Conservation (phyloP, 2,113 vertebrate genomes). For the Phaethornis superciliosus region DNA sequence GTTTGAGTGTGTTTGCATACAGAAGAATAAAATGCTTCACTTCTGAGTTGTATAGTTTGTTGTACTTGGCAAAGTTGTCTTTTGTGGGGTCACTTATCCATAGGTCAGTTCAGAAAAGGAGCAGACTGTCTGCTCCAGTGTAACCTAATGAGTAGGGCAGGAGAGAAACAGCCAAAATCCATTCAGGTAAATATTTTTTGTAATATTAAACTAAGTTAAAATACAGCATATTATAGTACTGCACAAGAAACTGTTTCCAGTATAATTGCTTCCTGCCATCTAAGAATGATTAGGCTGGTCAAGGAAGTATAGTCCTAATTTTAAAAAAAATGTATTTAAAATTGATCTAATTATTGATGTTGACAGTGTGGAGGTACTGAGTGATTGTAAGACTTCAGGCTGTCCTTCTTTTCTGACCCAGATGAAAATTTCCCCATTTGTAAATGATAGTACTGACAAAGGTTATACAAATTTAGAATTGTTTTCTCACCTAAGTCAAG, state of each 20-base stretch:
- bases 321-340: background rate
- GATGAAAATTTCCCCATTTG: background rate
- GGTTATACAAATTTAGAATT: background rate
- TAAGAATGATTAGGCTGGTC: background rate
- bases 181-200: background rate
- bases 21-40: background rate
- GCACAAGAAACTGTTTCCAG: background rate
- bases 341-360: background rate
- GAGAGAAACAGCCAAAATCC: background rate
- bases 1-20: background rate
- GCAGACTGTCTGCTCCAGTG: background rate
- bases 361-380: background rate
- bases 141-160: background rate
- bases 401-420: background rate
- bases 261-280: background rate
- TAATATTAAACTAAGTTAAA: background rate
- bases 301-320: background rate
- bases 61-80: background rate
- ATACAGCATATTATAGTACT: background rate
- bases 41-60: background rate
- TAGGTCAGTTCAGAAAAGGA: background rate
- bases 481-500: background rate
- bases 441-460: background rate
- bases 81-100: background rate
- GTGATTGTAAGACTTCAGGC: background rate